These are phyloP conservation scores for Ciconia nigra DNA, from an alignment of 2,797 vertebrate genomes.

Conservation along the genomic window DNA sequence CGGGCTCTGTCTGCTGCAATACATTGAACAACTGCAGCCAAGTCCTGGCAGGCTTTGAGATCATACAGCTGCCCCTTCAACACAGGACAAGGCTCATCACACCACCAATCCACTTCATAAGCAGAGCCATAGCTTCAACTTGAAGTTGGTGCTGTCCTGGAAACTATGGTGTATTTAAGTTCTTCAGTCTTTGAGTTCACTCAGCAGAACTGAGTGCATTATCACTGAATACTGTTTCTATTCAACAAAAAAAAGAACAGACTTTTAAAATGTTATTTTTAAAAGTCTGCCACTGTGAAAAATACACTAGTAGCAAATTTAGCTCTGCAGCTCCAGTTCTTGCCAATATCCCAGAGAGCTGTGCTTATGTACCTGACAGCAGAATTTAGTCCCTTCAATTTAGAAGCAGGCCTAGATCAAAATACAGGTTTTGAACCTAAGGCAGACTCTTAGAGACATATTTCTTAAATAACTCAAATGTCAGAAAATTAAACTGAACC, in stretches of 20 bases:
- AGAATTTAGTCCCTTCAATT: background rate
- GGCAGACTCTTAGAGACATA: background rate
- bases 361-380: background rate
- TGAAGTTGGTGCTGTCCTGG: background rate
- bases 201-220: conserved; percentile 1
- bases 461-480: background rate
- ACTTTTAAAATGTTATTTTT: background rate
- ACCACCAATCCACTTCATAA: background rate
- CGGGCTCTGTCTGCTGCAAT: background rate
- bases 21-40: background rate
- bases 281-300: background rate
- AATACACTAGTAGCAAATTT: background rate
- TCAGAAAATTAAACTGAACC: background rate
- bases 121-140: background rate
- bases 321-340: background rate
- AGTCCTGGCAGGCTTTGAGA: background rate
- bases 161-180: background rate
- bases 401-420: background rate
- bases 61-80: background rate
- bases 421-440: background rate
- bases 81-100: background rate
- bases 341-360: background rate
- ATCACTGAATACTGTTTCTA: background rate
- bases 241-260: background rate
- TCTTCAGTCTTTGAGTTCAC: background rate